These are phyloP conservation scores for Merluccius polli DNA, from an alignment of 2,797 vertebrate genomes.

Conservation along the genomic window DNA sequence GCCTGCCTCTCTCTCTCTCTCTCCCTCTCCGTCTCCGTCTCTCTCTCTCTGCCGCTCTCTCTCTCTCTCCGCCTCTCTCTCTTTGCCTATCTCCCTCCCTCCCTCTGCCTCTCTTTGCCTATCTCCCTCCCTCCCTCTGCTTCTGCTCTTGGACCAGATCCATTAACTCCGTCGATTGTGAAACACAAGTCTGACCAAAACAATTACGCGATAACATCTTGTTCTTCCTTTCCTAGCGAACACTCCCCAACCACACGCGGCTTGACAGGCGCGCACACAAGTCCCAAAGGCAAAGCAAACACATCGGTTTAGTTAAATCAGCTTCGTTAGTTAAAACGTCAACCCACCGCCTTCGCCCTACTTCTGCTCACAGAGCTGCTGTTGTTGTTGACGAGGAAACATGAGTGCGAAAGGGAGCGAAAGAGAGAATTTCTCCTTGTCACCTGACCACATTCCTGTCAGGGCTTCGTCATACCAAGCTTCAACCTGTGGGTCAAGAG, in stretches of 20 bases:
- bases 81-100: too few species aligned
- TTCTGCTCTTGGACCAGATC: not conserved
- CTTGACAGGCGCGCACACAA: not conserved
- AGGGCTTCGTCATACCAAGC: conserved; percentile 1
- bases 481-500: conserved; percentile 24
- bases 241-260: not conserved
- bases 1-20: too few species aligned
- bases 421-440: not conserved
- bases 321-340: too few species aligned
- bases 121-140: not conserved
- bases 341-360: not conserved
- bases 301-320: too few species aligned
- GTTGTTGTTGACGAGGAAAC: not conserved
- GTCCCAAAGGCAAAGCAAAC: not conserved
- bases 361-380: too few species aligned
- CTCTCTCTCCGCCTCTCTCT: not conserved
- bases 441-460: conserved; percentile 26
- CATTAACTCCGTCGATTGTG: not conserved
- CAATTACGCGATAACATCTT: not conserved
- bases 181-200: not conserved
- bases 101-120: too few species aligned
- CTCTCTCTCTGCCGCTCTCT: not conserved
- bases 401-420: not conserved
- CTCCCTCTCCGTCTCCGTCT: not conserved
- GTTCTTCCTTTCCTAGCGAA: not conserved